Evolutionary conservation across 1,140 invertebrate genomes (phyloP).

Genomic region (Drosophila subpulchrella): DNA sequence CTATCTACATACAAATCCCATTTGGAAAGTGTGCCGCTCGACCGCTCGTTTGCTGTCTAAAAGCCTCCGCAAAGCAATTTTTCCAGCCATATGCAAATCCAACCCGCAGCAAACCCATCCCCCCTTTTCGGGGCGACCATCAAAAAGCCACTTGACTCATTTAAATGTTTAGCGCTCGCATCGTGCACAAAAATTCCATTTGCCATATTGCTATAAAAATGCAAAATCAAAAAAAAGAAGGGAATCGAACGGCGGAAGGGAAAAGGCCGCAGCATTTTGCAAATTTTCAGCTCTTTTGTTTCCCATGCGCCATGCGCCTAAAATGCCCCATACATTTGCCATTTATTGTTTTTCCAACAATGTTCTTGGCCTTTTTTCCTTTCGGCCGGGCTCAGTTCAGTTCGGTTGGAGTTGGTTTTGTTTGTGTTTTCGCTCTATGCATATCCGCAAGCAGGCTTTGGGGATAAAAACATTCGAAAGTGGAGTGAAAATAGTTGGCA

Average conservation of each 20-base stretch:
- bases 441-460: constrained; percentile 80
- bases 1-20: constrained; percentile 20
- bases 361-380: constrained; percentile 53
- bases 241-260: constrained; percentile 10
- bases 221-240: constrained; percentile 48
- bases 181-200: constrained; percentile 68
- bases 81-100: constrained; percentile 66
- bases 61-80: constrained; percentile 38
- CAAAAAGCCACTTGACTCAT: constrained; percentile 73
- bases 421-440: constrained; percentile 59
- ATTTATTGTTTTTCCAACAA: constrained; percentile 81
- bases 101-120: constrained; percentile 15
- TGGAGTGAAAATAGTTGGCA: constrained; percentile 77
- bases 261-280: constrained; percentile 57
- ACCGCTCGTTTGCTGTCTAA: constrained; percentile 14
- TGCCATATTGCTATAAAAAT: constrained; percentile 80
- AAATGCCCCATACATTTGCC: constrained; percentile 80
- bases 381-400: constrained; percentile 13
- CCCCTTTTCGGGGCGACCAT: constrained; percentile 24
- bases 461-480: constrained; percentile 80
- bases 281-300: constrained; percentile 78
- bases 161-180: constrained; percentile 70
- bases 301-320: constrained; percentile 63
- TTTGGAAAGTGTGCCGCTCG: constrained; percentile 24
- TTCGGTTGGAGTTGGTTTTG: constrained; percentile 30